phyloP scores from a whole-genome alignment of 2,113 vertebrate species.

The Oryzias woworae region DNA sequence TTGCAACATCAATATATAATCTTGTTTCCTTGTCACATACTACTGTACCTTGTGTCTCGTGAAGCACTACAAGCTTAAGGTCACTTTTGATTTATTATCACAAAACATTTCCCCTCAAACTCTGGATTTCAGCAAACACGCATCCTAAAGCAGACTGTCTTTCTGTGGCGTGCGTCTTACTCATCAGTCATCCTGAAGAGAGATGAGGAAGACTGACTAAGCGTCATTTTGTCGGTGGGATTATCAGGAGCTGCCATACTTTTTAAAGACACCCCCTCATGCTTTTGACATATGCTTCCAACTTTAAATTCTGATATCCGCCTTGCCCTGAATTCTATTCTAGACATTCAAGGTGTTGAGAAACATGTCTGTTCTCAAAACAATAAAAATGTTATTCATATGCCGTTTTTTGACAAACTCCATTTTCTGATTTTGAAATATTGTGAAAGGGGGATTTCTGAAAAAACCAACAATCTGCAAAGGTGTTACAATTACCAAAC shows the following conservation, averaged over 20 bases:
- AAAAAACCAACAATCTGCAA: too few species aligned
- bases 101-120: not conserved
- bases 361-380: too few species aligned
- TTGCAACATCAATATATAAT: too few species aligned
- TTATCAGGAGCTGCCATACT: slow-evolving; percentile 21
- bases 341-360: too few species aligned
- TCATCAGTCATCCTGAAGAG: slow-evolving; percentile 58
- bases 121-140: not conserved
- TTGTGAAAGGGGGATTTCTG: too few species aligned
- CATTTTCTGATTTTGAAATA: too few species aligned
- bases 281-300: slow-evolving; percentile 25
- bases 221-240: slow-evolving; percentile 10
- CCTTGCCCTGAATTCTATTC: too few species aligned
- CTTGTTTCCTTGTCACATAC: too few species aligned
- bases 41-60: too few species aligned
- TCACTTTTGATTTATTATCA: slow-evolving; percentile 5
- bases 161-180: slow-evolving; percentile 23
- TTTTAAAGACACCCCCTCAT: slow-evolving; percentile 32
- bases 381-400: too few species aligned
- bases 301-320: slow-evolving; percentile 41
- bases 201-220: slow-evolving; percentile 29
- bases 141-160: slow-evolving; percentile 24
- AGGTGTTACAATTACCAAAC: too few species aligned
- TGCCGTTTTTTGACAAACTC: too few species aligned
- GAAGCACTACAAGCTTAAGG: slow-evolving; percentile 1